Evolutionary conservation across 2,888 invertebrate species (phyloP).

Genomic region (Pollenia angustigena): DNA sequence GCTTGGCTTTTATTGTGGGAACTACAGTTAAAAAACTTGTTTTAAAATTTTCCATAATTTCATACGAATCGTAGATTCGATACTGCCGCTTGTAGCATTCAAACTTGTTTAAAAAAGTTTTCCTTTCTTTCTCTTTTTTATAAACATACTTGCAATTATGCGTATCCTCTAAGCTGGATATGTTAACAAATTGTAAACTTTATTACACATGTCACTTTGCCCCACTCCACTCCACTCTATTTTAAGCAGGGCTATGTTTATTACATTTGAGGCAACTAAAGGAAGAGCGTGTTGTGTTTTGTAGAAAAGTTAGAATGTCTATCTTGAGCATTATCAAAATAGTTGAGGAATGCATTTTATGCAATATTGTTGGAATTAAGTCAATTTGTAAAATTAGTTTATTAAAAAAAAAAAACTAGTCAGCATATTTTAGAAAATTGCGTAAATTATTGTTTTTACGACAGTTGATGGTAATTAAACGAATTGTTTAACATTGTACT

Average conservation of each 20-base stretch:
- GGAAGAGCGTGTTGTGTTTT: background rate
- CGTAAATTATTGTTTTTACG: background rate
- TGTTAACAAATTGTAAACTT: conserved; percentile 73
- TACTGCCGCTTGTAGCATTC: too few species aligned
- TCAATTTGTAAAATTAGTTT: background rate
- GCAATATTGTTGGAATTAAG: background rate
- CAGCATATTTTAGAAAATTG: too few species aligned
- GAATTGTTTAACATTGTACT: too few species aligned
- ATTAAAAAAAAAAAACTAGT: too few species aligned
- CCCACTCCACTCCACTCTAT: background rate
- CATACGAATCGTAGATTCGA: too few species aligned
- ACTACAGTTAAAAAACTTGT: too few species aligned
- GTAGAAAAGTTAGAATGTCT: too few species aligned
- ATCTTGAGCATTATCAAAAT: too few species aligned
- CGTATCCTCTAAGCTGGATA: conserved; percentile 69
- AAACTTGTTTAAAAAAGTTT: background rate
- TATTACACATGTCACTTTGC: conserved; percentile 63
- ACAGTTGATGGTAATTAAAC: too few species aligned
- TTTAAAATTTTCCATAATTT: too few species aligned
- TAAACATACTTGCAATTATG: conserved; percentile 60
- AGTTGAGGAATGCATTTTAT: background rate
- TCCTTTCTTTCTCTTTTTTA: conserved; percentile 33
- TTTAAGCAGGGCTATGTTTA: background rate
- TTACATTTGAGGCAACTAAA: background rate
- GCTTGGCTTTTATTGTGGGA: too few species aligned